Evolutionary conservation across 1,140 invertebrate species (phyloP), one percentile per base, ranked within the genome.

Genomic region (Drosophila tsacasi): DNA sequence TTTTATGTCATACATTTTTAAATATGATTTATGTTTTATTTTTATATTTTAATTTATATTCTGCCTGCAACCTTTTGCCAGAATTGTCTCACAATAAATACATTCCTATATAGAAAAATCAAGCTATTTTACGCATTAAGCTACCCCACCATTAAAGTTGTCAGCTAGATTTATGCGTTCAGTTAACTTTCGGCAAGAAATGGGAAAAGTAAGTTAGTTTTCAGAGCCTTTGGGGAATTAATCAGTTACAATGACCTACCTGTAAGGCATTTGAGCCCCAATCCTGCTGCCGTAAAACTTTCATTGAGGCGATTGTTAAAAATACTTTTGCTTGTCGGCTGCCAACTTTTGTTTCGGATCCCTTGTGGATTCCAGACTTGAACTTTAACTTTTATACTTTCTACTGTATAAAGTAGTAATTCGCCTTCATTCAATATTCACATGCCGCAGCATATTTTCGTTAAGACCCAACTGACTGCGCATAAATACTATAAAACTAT

Each of bases 361-460:
- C 59, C 25, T 1, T 7, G 19, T 30, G 62, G 7, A 42, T 37
- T 46, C 4, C 54, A 15, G 10, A 25, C 21, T 23, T 27, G 12
- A 27, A 35, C 12, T 54, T 69, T 44, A 40, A 60, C 23, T 37
- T 32, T 13, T 37, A 59, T 21, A 52, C 9, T 37, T 32, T 32
- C 23, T 40, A 15, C 32, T 12, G 37, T 12, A 35, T 15, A 9
- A 2, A 49, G 15, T 17, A 30, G n/a, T 13, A 19, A 47, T 68
- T 44, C 30, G 13, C 17, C 15, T 25, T 23, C 55, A 72, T 81
- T 57, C 32, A 81, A 81, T 81, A 80, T 80, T 80, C 63, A 80
- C 80, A 46, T 55, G 47, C 54, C 69, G 78, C 78, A 75, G 78
- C 78, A 81, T 76, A 72, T 64, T 81, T 65, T 52, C 6, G 49